Conservation (phyloP, 1,140 invertebrate genomes). For the Archegozetes longisetosus region DNA sequence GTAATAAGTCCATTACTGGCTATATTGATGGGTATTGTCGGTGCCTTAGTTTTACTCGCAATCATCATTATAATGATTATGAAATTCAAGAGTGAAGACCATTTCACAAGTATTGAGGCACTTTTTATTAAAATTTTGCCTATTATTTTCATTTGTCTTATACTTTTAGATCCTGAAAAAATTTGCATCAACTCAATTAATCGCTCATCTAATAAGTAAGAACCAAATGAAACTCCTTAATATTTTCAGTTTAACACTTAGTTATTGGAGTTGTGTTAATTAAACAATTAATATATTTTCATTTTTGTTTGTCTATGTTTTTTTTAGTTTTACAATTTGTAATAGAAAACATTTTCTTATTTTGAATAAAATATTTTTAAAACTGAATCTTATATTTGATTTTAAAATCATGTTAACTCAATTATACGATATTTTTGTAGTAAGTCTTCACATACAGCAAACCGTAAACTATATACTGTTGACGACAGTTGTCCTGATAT, state of each 20-base stretch:
- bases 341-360: background rate
- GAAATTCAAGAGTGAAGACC: conserved; percentile 9
- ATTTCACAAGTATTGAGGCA: background rate
- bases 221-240: no score
- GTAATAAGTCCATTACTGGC: conserved; percentile 15
- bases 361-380: no score
- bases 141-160: background rate
- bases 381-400: no score
- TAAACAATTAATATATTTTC: background rate
- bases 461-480: background rate
- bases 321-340: no score
- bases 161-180: background rate
- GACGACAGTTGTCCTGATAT: background rate
- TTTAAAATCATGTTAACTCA: no score
- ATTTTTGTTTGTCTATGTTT: no score
- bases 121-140: background rate
- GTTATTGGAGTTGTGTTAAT: background rate
- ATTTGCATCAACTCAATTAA: background rate
- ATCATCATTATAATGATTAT: conserved; percentile 19
- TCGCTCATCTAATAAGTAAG: background rate
- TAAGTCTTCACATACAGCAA: background rate
- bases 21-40: conserved; percentile 17
- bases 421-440: background rate
- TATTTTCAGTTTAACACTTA: no score
- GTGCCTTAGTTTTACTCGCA: conserved; percentile 16